These are phyloP conservation scores for Monochamus saltuarius DNA, from an alignment of 1,140 invertebrate species.

Conservation along the genomic window DNA sequence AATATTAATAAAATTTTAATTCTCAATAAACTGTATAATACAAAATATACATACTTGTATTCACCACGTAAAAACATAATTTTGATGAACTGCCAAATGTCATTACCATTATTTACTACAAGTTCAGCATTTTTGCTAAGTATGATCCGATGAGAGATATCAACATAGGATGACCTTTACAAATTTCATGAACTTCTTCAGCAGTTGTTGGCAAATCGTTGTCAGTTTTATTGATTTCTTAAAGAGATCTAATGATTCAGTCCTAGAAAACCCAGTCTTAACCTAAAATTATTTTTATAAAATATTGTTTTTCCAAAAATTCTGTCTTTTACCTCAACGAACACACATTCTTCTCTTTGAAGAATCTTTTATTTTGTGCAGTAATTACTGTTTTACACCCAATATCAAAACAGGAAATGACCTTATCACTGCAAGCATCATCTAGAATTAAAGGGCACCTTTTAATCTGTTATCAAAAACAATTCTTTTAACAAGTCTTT, in stretches of 20 bases:
- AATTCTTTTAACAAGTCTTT: constrained; percentile 21
- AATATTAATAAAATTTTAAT: too few species aligned
- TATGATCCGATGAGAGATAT: constrained; percentile 29
- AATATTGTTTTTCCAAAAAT: constrained; percentile 8
- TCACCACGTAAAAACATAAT: constrained; percentile 14
- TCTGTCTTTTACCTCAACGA: constrained; percentile 15
- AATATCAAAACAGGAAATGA: constrained; percentile 27
- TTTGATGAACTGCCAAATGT: constrained; percentile 28
- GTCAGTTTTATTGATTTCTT: constrained; percentile 28
- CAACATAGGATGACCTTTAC: constrained; percentile 30
- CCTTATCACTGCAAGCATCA: constrained; percentile 23
- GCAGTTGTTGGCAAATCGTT: constrained; percentile 20
- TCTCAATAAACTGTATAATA: too few species aligned
- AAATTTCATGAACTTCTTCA: constrained; percentile 27
- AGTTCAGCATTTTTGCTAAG: constrained; percentile 24
- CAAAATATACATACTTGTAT: constrained; percentile 1
- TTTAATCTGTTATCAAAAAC: constrained; percentile 26
- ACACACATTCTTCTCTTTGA: neutral
- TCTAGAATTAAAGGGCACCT: constrained; percentile 28
- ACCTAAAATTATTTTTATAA: constrained; percentile 19
- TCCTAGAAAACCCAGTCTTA: constrained; percentile 25
- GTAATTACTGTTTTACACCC: constrained; percentile 26
- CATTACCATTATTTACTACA: constrained; percentile 1
- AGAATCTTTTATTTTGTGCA: constrained; percentile 30
- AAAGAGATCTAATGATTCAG: constrained; percentile 26